Evolutionary conservation across 2,113 vertebrate genomes (phyloP).

Genomic region (Dicerorhinus sumatrensis): DNA sequence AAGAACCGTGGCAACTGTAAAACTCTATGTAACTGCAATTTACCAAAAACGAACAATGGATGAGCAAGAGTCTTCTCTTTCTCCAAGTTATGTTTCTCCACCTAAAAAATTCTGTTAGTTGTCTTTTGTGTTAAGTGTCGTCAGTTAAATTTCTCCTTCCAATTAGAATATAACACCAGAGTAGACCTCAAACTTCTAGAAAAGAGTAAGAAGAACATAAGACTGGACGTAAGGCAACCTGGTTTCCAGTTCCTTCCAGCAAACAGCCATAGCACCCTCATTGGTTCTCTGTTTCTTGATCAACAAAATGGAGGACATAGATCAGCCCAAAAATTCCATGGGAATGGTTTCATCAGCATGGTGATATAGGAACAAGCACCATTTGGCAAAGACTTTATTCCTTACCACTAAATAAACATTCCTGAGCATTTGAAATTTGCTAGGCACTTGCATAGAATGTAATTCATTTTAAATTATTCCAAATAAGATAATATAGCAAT

Average conservation of each 20-base stretch:
- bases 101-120: background rate
- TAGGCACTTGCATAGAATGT: background rate
- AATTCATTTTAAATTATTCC: constrained; percentile 15
- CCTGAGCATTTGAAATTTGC: background rate
- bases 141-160: constrained; percentile 23
- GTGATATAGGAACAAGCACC: background rate
- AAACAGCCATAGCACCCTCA: background rate
- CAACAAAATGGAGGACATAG: background rate
- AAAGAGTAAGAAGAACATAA: background rate
- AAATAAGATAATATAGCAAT: background rate
- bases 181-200: constrained; percentile 32
- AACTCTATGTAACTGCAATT: background rate
- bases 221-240: background rate
- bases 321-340: background rate
- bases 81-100: constrained; percentile 19
- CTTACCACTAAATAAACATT: constrained; percentile 19
- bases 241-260: background rate
- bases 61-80: constrained; percentile 2
- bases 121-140: background rate
- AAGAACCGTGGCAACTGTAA: constrained; percentile 57
- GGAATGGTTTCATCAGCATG: background rate
- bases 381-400: background rate
- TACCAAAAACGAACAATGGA: background rate
- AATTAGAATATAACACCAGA: constrained; percentile 17
- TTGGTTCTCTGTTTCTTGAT: constrained; percentile 5